phyloP scores from a whole-genome alignment of 2,797 vertebrate genomes.

The Enteromius thamalakanensis region DNA sequence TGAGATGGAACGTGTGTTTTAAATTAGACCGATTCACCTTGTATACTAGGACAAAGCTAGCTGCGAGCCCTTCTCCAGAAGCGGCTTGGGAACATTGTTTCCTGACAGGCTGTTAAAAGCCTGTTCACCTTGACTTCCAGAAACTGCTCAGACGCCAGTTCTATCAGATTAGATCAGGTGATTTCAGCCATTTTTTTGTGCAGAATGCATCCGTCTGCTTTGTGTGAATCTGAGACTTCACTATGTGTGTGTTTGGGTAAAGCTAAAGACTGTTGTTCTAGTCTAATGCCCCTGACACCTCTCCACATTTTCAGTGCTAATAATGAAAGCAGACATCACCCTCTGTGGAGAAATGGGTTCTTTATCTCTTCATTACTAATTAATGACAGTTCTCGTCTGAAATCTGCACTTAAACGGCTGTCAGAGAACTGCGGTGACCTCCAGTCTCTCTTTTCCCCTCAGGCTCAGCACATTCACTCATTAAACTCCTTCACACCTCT shows the following conservation, averaged over 20 bases:
- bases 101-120: background rate
- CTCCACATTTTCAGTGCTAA: slow-evolving; percentile 8
- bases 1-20: background rate
- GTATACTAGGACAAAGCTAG: background rate
- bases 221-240: background rate
- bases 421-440: background rate
- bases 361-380: slow-evolving; percentile 60
- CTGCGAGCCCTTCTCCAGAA: background rate
- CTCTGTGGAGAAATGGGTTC: slow-evolving; percentile 42
- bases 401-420: slow-evolving; percentile 35
- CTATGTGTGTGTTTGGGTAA: slow-evolving; percentile 6
- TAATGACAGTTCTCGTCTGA: slow-evolving; percentile 56
- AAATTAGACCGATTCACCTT: background rate
- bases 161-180: background rate
- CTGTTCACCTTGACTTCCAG: background rate
- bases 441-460: background rate
- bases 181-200: background rate
- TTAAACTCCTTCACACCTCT: slow-evolving; percentile 27
- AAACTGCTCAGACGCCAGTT: background rate
- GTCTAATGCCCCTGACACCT: slow-evolving; percentile 20
- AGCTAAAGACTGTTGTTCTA: background rate
- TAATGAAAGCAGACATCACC: slow-evolving; percentile 39
- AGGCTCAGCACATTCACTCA: slow-evolving; percentile 13
- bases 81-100: background rate
- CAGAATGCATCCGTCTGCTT: background rate